A percentile compares a stretch with the other conserved stretches of the same genome.
These are phyloP conservation scores for Melanotaenia boesemani DNA, from an alignment of 2,797 vertebrate species.

Conservation along the genomic window DNA sequence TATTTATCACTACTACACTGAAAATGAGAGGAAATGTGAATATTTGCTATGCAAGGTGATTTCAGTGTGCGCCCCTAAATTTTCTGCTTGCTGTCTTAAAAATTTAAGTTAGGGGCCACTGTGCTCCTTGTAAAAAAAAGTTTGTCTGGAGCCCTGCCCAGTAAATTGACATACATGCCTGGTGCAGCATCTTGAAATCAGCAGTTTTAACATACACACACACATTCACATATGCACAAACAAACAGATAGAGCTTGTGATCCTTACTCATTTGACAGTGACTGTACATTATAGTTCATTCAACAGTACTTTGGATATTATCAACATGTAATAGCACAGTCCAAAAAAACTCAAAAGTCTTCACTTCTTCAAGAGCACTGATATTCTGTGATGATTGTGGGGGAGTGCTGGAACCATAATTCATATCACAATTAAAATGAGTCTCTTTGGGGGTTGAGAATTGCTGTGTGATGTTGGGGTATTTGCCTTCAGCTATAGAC, in stretches of 20 bases:
- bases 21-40: too few relatives aligned
- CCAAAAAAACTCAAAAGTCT: constrained; percentile 15
- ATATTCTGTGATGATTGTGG: constrained; percentile 30
- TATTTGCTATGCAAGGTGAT: too few relatives aligned
- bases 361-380: constrained; percentile 18
- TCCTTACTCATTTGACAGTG: constrained; percentile 1
- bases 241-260: background rate
- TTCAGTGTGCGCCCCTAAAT: too few relatives aligned
- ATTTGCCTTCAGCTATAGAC: constrained; percentile 52
- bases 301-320: constrained; percentile 5
- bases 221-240: too few relatives aligned
- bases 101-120: too few relatives aligned
- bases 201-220: background rate
- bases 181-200: background rate
- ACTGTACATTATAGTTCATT: background rate
- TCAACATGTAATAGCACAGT: constrained; percentile 45
- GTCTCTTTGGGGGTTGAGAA: constrained; percentile 50
- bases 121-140: too few relatives aligned
- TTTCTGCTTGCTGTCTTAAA: too few relatives aligned
- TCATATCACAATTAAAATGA: constrained; percentile 51
- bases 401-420: constrained; percentile 35
- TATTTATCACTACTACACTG: too few relatives aligned
- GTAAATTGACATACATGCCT: constrained; percentile 15
- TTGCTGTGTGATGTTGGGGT: constrained; percentile 55
- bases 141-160: too few relatives aligned